Conservation (phyloP, 30 jellyfish, hydroid and myxozoan genomes). For the Turritopsis dohrnii region DNA sequence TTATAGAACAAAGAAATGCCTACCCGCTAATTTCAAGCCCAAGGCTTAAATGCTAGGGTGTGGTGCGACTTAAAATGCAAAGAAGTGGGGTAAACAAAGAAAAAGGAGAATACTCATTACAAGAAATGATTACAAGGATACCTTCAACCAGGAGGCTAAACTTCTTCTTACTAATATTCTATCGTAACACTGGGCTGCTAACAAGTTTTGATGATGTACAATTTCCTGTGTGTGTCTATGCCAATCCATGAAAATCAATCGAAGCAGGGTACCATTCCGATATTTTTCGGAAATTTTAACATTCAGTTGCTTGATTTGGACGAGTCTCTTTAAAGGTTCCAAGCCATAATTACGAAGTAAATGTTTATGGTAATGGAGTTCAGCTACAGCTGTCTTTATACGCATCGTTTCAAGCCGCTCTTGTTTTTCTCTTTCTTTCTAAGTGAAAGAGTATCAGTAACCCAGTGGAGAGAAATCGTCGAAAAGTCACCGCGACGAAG, state of each 20-base stretch:
- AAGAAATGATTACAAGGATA: too few relatives aligned
- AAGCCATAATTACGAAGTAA: slow-evolving; percentile 54
- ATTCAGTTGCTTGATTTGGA: slow-evolving; percentile 38
- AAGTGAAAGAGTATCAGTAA: background rate
- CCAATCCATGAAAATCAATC: slow-evolving; percentile 46
- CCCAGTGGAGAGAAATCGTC: background rate
- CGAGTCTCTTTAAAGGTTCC: slow-evolving; percentile 70
- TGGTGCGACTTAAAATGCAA: too few relatives aligned
- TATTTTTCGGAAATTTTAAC: slow-evolving; percentile 49
- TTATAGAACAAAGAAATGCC: too few relatives aligned
- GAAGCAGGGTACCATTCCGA: slow-evolving; percentile 20
- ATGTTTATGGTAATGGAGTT: slow-evolving; percentile 29
- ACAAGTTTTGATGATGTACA: slow-evolving; percentile 11
- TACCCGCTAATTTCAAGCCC: too few relatives aligned
- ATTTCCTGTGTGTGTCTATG: slow-evolving; percentile 31
- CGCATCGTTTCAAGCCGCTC: slow-evolving; percentile 43
- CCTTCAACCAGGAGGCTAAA: slow-evolving; percentile 58
- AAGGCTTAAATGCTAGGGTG: too few relatives aligned
- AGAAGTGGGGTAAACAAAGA: too few relatives aligned
- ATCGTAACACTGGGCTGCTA: slow-evolving; percentile 47
- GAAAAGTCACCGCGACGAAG: too few relatives aligned
- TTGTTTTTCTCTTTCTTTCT: slow-evolving; percentile 70
- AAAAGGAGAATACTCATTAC: too few relatives aligned
- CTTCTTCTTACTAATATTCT: slow-evolving; percentile 49
- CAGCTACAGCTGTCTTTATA: slow-evolving; percentile 39